Conservation (phyloP, 2,113 vertebrate species). For the Hydrochoerus hydrochaeris region DNA sequence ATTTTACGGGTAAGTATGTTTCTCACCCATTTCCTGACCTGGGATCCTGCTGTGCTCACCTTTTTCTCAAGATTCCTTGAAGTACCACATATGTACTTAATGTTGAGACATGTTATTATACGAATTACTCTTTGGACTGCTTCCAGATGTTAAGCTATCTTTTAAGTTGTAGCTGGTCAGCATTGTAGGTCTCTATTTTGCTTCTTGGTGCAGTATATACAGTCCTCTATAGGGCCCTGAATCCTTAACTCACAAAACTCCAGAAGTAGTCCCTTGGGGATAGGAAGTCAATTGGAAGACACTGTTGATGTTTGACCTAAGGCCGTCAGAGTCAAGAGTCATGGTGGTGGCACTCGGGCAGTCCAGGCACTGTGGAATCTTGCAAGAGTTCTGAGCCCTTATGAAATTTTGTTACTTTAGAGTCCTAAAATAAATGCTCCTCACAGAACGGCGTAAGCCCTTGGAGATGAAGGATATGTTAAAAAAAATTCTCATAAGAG, state of each 20-base stretch:
- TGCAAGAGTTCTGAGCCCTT: not conserved
- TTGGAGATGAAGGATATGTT: conserved; percentile 27
- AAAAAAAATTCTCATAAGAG: conserved; percentile 28
- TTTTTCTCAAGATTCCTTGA: not conserved
- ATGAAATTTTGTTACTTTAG: conserved; percentile 30
- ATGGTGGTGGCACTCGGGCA: not conserved
- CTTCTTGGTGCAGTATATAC: not conserved
- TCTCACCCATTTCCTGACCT: not conserved
- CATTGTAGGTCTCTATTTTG: not conserved
- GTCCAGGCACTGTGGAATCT: conserved; percentile 13
- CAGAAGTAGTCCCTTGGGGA: not conserved
- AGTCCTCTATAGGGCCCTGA: not conserved
- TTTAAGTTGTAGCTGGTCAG: not conserved
- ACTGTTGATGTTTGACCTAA: not conserved
- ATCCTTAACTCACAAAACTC: not conserved
- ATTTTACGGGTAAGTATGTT: conserved; percentile 3
- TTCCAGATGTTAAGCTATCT: not conserved
- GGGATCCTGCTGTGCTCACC: not conserved
- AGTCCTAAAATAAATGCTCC: conserved; percentile 55
- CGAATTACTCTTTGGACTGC: not conserved
- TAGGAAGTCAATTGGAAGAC: not conserved
- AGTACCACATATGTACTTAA: not conserved
- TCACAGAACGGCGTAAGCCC: not conserved
- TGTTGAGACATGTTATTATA: not conserved
- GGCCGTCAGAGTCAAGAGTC: not conserved